Base-by-base conservation (phyloP, 2,888 invertebrate species). In the Agrilus biguttatus region DNA sequence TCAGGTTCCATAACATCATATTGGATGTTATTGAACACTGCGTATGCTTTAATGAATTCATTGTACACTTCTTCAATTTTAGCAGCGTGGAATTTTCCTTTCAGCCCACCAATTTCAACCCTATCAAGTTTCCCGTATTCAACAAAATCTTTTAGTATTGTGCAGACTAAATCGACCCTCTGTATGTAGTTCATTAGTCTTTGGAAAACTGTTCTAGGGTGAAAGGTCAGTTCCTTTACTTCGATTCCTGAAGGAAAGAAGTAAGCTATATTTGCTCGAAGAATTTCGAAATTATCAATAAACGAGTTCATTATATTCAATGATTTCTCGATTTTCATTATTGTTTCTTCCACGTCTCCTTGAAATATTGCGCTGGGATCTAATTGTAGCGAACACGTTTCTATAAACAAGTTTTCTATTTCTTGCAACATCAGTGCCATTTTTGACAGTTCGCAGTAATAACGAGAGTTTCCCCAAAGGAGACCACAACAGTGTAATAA, bases 101-200 rank as follows among this genome's bases (percentile, higher is more conserved):
- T 62, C 4, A 67, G 53, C 2, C 67, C 67, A 1, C 62, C 66
- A 47, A 67, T 59, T 51, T 66, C 67, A 1, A 67, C 78, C 60
- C 87, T 89, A 63, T 95, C 93, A 47, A 93, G 63, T 60, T 90
- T 91, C 37, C 78, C 66, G 62, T 89, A 89, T 60, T 93, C 92
- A 3, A 80, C 69, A 0, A 83, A 83, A 0, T 83, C 80, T 36
- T 78, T 75, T 49, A 92, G 77, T 49, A 93, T 73, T 2, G 70
- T 68, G 65, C 82, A 70, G 5, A 88, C 72, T 55, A 80, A 71
- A 40, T 68, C 65, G 2, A 88, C 64, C 8, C 86, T 70, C 13
- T 74, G 68, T 43, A 77, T 66, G 57, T 80, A 87, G 1, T 70
- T 59, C 44, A 78, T 72, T 43, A 80, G 71, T 6, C 86, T 66